These are phyloP conservation scores for Rhinogobio ventralis DNA, from an alignment of 2,797 vertebrate genomes.

Conservation along the genomic window DNA sequence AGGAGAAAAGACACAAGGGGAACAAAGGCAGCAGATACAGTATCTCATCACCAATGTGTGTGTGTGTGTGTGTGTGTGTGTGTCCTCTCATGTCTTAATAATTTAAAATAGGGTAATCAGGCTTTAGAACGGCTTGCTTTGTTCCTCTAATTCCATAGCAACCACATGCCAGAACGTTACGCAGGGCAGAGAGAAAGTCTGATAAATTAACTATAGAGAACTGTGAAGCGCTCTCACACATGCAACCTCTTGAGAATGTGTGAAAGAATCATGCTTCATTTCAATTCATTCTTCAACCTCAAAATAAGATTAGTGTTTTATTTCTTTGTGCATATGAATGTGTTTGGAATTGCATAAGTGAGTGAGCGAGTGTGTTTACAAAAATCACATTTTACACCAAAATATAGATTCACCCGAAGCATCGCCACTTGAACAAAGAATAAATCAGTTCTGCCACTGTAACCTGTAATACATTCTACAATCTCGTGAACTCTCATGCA, in stretches of 20 bases:
- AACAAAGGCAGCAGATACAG: conserved; percentile 29
- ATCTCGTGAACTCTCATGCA: conserved; percentile 1
- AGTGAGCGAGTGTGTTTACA: background rate
- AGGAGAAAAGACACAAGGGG: conserved; percentile 16
- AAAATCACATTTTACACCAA: background rate
- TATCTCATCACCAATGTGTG: conserved; percentile 22
- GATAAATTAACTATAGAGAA: conserved; percentile 37
- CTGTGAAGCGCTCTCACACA: conserved; percentile 24
- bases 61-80: conserved; percentile 22
- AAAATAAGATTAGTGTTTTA: conserved; percentile 18
- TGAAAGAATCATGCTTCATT: conserved; percentile 16
- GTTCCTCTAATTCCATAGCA: conserved; percentile 56
- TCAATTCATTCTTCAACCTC: conserved; percentile 21
- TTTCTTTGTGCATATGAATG: conserved; percentile 21
- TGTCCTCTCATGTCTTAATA: conserved; percentile 48
- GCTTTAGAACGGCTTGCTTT: conserved; percentile 42
- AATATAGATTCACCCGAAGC: conserved; percentile 6
- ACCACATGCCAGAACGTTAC: conserved; percentile 41
- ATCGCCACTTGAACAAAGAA: background rate
- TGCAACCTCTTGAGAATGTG: conserved; percentile 15
- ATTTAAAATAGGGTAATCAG: conserved; percentile 50
- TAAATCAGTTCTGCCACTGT: conserved; percentile 3
- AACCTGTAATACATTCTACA: background rate
- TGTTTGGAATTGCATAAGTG: conserved; percentile 22
- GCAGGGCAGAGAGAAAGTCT: background rate